These are phyloP conservation scores for Onychorhynchus coronatus DNA, from an alignment of 2,113 vertebrate genomes.

Conservation along the genomic window DNA sequence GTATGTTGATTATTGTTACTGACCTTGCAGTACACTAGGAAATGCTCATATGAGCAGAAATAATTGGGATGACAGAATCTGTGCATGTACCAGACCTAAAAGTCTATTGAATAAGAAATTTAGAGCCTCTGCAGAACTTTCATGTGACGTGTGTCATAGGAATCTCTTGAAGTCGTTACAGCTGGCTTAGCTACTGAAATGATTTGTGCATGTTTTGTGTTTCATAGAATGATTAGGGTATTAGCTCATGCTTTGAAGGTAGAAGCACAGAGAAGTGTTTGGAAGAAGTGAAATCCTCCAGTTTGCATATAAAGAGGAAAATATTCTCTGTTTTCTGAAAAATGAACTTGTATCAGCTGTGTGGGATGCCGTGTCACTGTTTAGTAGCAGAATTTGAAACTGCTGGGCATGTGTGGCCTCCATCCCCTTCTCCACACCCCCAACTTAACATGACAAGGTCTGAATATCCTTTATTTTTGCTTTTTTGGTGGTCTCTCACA, in stretches of 20 bases:
- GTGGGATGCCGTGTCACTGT: not conserved
- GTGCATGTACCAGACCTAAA: not conserved
- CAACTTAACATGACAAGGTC: not conserved
- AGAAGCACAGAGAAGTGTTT: not conserved
- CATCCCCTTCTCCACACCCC: not conserved
- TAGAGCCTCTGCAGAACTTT: not conserved
- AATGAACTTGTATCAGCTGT: not conserved
- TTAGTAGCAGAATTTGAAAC: not conserved
- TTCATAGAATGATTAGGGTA: rapidly evolving
- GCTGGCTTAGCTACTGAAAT: not conserved
- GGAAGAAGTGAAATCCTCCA: not conserved
- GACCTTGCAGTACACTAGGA: not conserved
- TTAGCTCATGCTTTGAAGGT: not conserved
- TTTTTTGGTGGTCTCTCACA: not conserved
- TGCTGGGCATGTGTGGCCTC: not conserved
- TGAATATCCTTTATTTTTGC: not conserved
- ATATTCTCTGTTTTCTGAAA: not conserved
- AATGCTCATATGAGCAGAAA: not conserved
- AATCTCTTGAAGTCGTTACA: not conserved
- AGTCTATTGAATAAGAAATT: not conserved
- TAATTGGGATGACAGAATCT: not conserved
- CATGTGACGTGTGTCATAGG: not conserved
- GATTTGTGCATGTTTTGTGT: not conserved
- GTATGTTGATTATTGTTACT: not conserved
- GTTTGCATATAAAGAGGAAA: not conserved